phyloP scores from a whole-genome alignment of 2,113 vertebrate species.

The Suricata suricatta region DNA sequence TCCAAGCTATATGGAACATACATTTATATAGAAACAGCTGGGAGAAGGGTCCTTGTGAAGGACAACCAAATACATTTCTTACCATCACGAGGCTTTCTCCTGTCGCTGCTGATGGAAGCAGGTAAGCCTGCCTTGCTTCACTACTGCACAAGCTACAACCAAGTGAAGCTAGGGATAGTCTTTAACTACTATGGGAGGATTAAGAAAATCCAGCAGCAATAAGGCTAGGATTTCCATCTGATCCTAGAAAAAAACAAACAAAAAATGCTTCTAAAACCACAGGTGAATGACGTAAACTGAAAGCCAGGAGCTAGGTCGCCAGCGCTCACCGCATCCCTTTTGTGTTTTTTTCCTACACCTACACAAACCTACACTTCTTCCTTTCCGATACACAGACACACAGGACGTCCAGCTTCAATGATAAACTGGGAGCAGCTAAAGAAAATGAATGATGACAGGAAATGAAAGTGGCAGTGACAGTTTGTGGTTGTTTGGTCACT shows the following conservation, averaged over 20 bases:
- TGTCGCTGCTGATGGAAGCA: constrained; percentile 6
- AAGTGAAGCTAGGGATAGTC: constrained; percentile 44
- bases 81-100: constrained; percentile 58
- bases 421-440: constrained; percentile 15
- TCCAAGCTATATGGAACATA: constrained; percentile 67
- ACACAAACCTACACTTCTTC: background rate
- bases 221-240: constrained; percentile 41
- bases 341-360: background rate
- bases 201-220: constrained; percentile 59
- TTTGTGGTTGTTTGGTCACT: constrained; percentile 75
- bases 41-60: constrained; percentile 82
- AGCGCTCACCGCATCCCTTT: background rate
- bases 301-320: background rate
- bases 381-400: background rate
- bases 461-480: constrained; percentile 71
- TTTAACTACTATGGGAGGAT: constrained; percentile 74
- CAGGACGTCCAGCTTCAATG: background rate
- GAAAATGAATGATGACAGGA: constrained; percentile 62
- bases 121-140: background rate
- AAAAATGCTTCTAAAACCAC: constrained; percentile 38
- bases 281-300: constrained; percentile 65
- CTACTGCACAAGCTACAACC: background rate
- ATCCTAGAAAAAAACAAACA: constrained; percentile 62
- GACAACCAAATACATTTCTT: constrained; percentile 74
- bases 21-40: constrained; percentile 77